Conservation (phyloP, 2,888 invertebrate species). For the Coenonympha glycerion region DNA sequence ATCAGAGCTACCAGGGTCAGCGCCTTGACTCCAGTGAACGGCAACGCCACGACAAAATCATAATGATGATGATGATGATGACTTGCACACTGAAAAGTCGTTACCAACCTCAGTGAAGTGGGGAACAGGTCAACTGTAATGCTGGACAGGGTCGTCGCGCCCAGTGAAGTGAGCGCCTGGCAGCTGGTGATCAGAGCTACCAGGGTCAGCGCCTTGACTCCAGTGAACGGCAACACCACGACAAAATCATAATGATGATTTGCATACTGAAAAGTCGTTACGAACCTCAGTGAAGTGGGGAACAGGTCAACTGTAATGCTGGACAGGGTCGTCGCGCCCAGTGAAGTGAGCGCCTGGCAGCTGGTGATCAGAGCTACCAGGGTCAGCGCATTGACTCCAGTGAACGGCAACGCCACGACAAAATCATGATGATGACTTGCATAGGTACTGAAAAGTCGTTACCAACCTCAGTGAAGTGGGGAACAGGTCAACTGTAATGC, state of each 20-base stretch:
- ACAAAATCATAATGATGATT: too few relatives aligned
- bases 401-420: constrained; percentile 72
- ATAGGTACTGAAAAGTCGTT: constrained; percentile 3
- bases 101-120: constrained; percentile 79
- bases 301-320: constrained; percentile 79
- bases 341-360: constrained; percentile 70
- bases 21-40: constrained; percentile 69
- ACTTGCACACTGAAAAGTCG: not conserved
- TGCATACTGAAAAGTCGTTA: constrained; percentile 33
- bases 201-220: constrained; percentile 68
- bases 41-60: constrained; percentile 63
- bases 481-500: constrained; percentile 79
- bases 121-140: constrained; percentile 80
- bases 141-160: constrained; percentile 77
- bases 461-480: constrained; percentile 82
- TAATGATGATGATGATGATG: too few relatives aligned
- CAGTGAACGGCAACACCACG: constrained; percentile 63
- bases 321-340: constrained; percentile 76
- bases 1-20: constrained; percentile 72
- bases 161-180: constrained; percentile 71
- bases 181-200: constrained; percentile 74
- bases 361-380: constrained; percentile 75
- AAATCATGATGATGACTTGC: too few relatives aligned
- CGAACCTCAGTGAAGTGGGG: constrained; percentile 80
- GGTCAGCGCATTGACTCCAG: constrained; percentile 66